These are phyloP conservation scores for Choristoneura rosaceana DNA, from an alignment of 2,888 invertebrate genomes.

Conservation along the genomic window DNA sequence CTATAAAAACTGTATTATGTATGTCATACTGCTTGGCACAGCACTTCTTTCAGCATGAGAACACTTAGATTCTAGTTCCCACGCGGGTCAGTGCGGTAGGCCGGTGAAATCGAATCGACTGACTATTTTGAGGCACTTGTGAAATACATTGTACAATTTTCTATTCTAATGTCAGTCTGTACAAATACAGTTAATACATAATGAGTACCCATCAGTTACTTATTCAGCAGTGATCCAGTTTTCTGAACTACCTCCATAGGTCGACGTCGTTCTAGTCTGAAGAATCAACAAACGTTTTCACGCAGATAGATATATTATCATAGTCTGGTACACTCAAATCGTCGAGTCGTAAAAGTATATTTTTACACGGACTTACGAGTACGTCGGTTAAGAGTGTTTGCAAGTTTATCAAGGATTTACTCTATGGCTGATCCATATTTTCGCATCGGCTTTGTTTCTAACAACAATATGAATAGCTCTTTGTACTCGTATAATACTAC, in stretches of 20 bases:
- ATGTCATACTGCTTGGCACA: no score
- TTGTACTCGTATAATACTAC: no score
- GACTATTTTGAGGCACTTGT: neutral
- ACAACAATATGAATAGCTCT: neutral
- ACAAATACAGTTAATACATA: neutral
- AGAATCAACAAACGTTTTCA: conserved; percentile 1
- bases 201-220: neutral
- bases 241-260: neutral
- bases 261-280: neutral
- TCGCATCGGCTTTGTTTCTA: neutral
- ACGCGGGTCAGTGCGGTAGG: no score
- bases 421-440: neutral
- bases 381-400: neutral
- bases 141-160: neutral
- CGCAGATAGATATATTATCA: neutral
- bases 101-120: no score
- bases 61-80: no score
- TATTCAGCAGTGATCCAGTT: neutral
- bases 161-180: neutral
- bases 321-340: conserved; percentile 6
- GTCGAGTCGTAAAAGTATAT: conserved; percentile 11
- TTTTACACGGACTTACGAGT: conserved; percentile 10
- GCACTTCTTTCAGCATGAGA: no score
- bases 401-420: neutral
- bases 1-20: no score